Conservation (phyloP, 2,888 invertebrate genomes). For the Morpho helenor region DNA sequence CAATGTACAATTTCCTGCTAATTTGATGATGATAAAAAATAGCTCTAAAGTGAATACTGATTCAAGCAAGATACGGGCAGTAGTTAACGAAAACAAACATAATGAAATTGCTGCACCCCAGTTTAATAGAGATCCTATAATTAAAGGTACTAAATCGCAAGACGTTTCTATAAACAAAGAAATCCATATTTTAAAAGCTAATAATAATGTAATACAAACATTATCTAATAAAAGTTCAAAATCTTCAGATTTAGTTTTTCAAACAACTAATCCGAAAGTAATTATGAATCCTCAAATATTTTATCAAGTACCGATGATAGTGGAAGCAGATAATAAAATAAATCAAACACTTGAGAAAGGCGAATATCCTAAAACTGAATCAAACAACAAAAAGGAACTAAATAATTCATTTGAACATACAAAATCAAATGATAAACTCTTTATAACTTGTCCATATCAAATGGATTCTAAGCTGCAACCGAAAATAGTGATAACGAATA, state of each 20-base stretch:
- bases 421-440: constrained; percentile 56
- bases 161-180: constrained; percentile 44
- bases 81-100: constrained; percentile 49
- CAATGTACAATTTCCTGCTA: constrained; percentile 67
- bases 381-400: constrained; percentile 42
- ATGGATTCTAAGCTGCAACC: constrained; percentile 60
- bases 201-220: constrained; percentile 51
- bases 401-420: constrained; percentile 43
- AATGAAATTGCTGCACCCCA: constrained; percentile 23
- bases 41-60: constrained; percentile 46
- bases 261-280: constrained; percentile 54
- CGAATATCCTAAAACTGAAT: constrained; percentile 43
- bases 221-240: constrained; percentile 49
- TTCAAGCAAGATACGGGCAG: constrained; percentile 39
- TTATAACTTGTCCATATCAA: constrained; percentile 62
- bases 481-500: constrained; percentile 61
- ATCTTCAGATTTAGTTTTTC: constrained; percentile 45
- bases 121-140: constrained; percentile 33
- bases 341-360: constrained; percentile 43
- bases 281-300: constrained; percentile 63
- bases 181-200: constrained; percentile 52
- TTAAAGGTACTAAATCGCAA: constrained; percentile 36
- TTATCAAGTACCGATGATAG: constrained; percentile 63
- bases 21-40: constrained; percentile 70
- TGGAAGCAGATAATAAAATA: constrained; percentile 50